Evolutionary conservation across 2,888 invertebrate species (phyloP).

Genomic region (Drosophila setosimentum): DNA sequence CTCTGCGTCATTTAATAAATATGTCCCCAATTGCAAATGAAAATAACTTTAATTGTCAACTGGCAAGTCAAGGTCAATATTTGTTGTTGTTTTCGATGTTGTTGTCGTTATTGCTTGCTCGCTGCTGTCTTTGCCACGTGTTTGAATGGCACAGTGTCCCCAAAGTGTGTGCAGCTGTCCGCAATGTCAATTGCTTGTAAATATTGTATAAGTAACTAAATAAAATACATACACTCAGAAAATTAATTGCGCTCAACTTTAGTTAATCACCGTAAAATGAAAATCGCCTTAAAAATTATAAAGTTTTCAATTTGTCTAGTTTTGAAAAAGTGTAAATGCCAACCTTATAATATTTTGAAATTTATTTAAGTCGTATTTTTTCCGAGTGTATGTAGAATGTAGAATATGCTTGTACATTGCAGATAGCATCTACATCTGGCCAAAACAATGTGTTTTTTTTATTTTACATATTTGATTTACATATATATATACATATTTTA

Average conservation of each 20-base stretch:
- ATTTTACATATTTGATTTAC: constrained; percentile 58
- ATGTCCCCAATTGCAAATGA: constrained; percentile 57
- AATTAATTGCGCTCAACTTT: not conserved
- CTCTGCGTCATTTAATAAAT: constrained; percentile 46
- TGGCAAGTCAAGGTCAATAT: constrained; percentile 64
- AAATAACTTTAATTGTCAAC: constrained; percentile 73
- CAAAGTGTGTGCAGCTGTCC: constrained; percentile 62
- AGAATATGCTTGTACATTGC: constrained; percentile 39
- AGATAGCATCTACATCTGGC: constrained; percentile 34
- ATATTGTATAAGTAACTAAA: constrained; percentile 38
- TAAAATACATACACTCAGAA: not conserved
- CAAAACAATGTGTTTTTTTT: constrained; percentile 29
- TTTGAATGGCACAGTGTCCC: constrained; percentile 50
- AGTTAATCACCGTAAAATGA: not conserved
- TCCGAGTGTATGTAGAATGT: not conserved
- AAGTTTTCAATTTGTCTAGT: not conserved
- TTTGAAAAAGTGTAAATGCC: not conserved
- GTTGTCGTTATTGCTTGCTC: constrained; percentile 7
- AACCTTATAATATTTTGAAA: not conserved
- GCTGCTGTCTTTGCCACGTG: constrained; percentile 38
- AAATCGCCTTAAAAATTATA: not conserved
- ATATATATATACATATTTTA: constrained; percentile 25
- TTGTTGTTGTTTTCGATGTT: constrained; percentile 17
- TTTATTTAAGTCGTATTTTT: not conserved
- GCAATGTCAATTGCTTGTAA: constrained; percentile 56